Evolutionary conservation across 1,140 invertebrate species (phyloP).

Genomic region (Archivesica marissinica): DNA sequence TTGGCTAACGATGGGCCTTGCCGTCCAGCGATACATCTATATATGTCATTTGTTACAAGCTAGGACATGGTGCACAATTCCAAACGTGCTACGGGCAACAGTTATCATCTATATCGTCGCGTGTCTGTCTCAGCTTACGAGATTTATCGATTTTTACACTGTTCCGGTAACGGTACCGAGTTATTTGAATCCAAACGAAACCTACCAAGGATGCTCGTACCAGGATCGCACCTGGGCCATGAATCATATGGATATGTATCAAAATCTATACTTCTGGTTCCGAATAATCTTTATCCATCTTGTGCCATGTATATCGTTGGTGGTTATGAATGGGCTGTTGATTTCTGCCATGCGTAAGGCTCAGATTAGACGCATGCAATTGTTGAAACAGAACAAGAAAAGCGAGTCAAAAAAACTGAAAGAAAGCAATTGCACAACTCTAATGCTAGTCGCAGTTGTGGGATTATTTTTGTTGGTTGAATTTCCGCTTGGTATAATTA

Average conservation of each 20-base stretch:
- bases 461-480: slow-evolving; percentile 96
- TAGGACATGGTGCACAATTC: slow-evolving; percentile 93
- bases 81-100: slow-evolving; percentile 91
- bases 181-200: slow-evolving; percentile 86
- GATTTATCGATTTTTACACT: slow-evolving; percentile 89
- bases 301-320: slow-evolving; percentile 93
- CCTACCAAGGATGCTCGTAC: slow-evolving; percentile 70
- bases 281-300: slow-evolving; percentile 95
- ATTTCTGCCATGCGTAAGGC: slow-evolving; percentile 93
- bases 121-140: slow-evolving; percentile 90
- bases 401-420: slow-evolving; percentile 91
- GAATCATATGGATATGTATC: slow-evolving; percentile 90
- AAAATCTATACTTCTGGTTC: slow-evolving; percentile 92
- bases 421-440: slow-evolving; percentile 95
- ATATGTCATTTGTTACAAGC: slow-evolving; percentile 95
- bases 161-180: slow-evolving; percentile 86
- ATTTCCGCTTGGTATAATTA: slow-evolving; percentile 91
- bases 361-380: slow-evolving; percentile 90
- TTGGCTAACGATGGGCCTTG: slow-evolving; percentile 93
- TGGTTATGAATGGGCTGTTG: slow-evolving; percentile 94
- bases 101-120: slow-evolving; percentile 90
- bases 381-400: slow-evolving; percentile 93
- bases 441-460: slow-evolving; percentile 98
- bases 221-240: slow-evolving; percentile 72
- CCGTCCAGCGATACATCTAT: slow-evolving; percentile 94